A percentile compares a stretch with the other conserved stretches of the same genome.
phyloP scores from a whole-genome alignment of 2,113 vertebrate species.

The Lagopus muta region DNA sequence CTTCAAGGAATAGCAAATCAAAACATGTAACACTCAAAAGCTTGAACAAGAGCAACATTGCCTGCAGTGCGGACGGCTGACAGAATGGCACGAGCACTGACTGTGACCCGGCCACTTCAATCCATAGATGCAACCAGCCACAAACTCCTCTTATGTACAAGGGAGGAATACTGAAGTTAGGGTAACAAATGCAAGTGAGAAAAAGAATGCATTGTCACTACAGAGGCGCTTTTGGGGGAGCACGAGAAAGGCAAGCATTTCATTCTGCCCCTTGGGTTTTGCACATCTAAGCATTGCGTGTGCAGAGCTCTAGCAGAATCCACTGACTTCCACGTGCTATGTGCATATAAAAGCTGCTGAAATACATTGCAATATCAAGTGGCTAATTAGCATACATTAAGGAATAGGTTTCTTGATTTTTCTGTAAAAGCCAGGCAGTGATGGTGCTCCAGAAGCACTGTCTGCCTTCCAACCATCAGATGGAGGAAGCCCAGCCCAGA shows the following conservation, averaged over 20 bases:
- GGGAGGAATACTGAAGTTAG: background rate
- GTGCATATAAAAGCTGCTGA: background rate
- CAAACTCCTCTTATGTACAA: fast-evolving
- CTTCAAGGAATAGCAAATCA: background rate
- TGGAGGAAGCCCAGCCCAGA: background rate
- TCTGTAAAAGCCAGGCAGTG: background rate
- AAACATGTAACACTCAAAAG: fast-evolving
- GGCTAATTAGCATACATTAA: background rate
- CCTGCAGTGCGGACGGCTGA: fast-evolving
- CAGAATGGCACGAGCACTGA: fast-evolving
- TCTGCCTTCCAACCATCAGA: background rate
- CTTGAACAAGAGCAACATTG: background rate
- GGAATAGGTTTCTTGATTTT: background rate
- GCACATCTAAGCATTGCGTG: background rate
- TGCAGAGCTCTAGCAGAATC: background rate
- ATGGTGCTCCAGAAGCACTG: background rate
- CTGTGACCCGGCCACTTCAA: fast-evolving
- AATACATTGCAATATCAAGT: background rate
- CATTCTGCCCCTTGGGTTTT: background rate
- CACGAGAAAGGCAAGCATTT: background rate
- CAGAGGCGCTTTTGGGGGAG: background rate
- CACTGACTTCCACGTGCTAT: background rate
- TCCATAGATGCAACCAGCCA: background rate
- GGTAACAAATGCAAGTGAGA: background rate
- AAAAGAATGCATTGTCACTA: background rate